phyloP scores from a whole-genome alignment of 2,888 invertebrate genomes.

The Ligdia adustata region DNA sequence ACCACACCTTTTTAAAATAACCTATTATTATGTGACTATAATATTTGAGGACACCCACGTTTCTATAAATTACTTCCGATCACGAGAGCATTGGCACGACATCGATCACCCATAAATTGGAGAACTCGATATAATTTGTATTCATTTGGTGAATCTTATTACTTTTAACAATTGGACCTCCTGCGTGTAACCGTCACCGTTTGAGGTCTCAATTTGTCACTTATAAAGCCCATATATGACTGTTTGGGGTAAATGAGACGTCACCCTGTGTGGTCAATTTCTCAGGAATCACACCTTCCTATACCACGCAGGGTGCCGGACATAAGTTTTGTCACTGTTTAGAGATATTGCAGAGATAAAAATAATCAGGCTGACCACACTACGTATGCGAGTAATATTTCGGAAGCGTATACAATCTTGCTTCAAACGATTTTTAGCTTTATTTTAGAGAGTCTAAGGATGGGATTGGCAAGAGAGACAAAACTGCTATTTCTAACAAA shows the following conservation, averaged over 20 bases:
- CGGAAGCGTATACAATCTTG: conserved; percentile 20
- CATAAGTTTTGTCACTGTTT: conserved; percentile 79
- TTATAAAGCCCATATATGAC: conserved; percentile 58
- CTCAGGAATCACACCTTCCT: conserved; percentile 73
- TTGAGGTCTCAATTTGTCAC: conserved; percentile 66
- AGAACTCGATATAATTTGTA: conserved; percentile 34
- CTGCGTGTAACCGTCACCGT: conserved; percentile 56
- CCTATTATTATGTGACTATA: conserved; percentile 49
- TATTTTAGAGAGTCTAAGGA: conserved; percentile 19
- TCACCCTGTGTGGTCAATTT: conserved; percentile 74
- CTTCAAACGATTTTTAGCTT: conserved; percentile 33
- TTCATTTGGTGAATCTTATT: conserved; percentile 51
- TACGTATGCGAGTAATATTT: conserved; percentile 43
- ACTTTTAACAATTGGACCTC: conserved; percentile 66
- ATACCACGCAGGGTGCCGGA: conserved; percentile 76
- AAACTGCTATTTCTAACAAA: conserved; percentile 49
- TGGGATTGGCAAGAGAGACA: conserved; percentile 7
- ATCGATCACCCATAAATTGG: conserved; percentile 44
- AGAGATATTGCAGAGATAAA: conserved; percentile 71
- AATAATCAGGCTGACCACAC: conserved; percentile 78
- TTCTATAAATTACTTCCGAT: conserved; percentile 66
- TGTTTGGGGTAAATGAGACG: conserved; percentile 64
- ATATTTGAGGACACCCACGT: conserved; percentile 49
- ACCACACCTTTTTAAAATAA: conserved; percentile 42
- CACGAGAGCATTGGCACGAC: conserved; percentile 54